These are phyloP conservation scores for Drosophila parabipectinata DNA, from an alignment of 1,140 invertebrate species.

Conservation along the genomic window DNA sequence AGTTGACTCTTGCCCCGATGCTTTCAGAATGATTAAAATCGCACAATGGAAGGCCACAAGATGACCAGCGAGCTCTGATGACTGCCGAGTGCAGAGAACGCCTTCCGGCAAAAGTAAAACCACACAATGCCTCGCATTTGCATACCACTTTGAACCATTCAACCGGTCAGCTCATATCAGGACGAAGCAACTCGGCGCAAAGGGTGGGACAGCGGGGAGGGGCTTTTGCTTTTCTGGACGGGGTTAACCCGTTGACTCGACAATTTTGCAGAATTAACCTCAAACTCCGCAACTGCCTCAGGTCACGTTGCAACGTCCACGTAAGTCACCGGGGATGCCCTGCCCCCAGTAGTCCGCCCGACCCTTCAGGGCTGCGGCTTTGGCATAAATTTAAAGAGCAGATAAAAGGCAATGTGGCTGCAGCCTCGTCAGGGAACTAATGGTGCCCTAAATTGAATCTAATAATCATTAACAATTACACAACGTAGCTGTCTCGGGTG, in stretches of 20 bases:
- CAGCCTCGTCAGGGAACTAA: conserved; percentile 77
- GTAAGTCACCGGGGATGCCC: conserved; percentile 69
- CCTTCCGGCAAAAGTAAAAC: conserved; percentile 74
- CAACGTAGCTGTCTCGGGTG: conserved; percentile 67
- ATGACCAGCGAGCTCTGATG: conserved; percentile 47
- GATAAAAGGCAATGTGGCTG: conserved; percentile 45
- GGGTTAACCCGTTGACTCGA: conserved; percentile 72
- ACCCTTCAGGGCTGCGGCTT: conserved; percentile 47
- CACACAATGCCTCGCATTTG: conserved; percentile 78
- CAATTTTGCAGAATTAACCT: conserved; percentile 82
- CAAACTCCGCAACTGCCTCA: conserved; percentile 69
- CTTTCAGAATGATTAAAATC: conserved; percentile 77
- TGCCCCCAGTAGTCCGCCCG: conserved; percentile 20
- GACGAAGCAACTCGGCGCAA: not conserved
- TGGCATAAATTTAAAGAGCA: conserved; percentile 77
- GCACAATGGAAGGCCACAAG: conserved; percentile 63
- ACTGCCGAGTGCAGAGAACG: conserved; percentile 12
- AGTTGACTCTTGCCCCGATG: conserved; percentile 62
- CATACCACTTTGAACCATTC: conserved; percentile 76
- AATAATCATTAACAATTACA: conserved; percentile 84
- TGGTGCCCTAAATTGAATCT: conserved; percentile 84
- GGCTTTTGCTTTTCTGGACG: not conserved
- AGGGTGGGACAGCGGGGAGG: not conserved
- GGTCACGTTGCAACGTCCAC: conserved; percentile 77
- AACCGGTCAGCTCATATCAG: conserved; percentile 22